phyloP scores from a whole-genome alignment of 2,113 vertebrate genomes.

The Ranitomeya imitator region DNA sequence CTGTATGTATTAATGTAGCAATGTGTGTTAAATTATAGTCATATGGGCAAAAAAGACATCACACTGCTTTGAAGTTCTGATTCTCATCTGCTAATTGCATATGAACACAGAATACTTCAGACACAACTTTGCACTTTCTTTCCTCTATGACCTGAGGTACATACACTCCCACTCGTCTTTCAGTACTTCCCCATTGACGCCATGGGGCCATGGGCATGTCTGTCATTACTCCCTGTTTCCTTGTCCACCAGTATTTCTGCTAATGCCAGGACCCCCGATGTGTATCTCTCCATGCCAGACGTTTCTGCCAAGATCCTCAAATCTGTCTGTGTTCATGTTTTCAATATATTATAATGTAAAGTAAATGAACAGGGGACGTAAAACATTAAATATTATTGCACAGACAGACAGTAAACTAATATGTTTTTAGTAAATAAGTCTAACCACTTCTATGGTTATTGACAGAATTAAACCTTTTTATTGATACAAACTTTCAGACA shows the following conservation, averaged over 20 bases:
- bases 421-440: neutral
- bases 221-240: constrained; percentile 39
- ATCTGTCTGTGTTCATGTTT: constrained; percentile 37
- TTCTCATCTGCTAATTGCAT: neutral
- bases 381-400: neutral
- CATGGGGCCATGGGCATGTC: constrained; percentile 33
- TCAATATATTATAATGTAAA: constrained; percentile 11
- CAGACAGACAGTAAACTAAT: neutral
- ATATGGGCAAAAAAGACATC: neutral
- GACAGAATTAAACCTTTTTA: too few species aligned
- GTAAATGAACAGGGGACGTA: constrained; percentile 6
- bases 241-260: constrained; percentile 14
- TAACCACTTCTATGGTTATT: neutral
- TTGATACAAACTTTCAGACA: too few species aligned
- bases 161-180: constrained; percentile 25
- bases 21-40: constrained; percentile 25
- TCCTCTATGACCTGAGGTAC: constrained; percentile 20
- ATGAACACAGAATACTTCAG: neutral
- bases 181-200: constrained; percentile 22
- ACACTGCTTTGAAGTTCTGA: neutral
- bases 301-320: constrained; percentile 42
- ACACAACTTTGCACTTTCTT: constrained; percentile 19
- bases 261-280: constrained; percentile 35
- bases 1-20: neutral
- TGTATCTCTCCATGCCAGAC: constrained; percentile 29